phyloP scores from a whole-genome alignment of 2,888 invertebrate genomes.

The Drosophila nr. fundita region DNA sequence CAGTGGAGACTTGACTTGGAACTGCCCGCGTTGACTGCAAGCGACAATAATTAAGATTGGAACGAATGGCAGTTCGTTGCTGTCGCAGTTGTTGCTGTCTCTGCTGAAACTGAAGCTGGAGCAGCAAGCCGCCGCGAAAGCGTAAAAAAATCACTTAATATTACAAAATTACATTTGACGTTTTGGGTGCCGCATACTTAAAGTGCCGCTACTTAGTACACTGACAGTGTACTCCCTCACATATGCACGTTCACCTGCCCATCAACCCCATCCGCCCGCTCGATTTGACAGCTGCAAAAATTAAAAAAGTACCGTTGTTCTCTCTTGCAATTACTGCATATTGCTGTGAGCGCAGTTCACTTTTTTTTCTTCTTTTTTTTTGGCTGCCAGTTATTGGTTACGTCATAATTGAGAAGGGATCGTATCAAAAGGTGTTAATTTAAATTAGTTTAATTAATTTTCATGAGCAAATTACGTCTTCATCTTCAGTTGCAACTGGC shows the following conservation, averaged over 20 bases:
- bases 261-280: background rate
- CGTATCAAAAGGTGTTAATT: constrained; percentile 17
- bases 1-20: constrained; percentile 42
- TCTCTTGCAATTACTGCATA: constrained; percentile 35
- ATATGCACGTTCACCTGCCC: background rate
- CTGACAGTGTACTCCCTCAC: constrained; percentile 20
- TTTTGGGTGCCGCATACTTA: constrained; percentile 62
- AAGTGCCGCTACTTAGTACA: constrained; percentile 10
- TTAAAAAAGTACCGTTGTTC: constrained; percentile 47
- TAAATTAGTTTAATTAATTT: background rate
- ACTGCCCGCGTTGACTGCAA: constrained; percentile 35
- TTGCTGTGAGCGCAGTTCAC: background rate
- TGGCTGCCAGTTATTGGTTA: constrained; percentile 41
- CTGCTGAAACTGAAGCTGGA: constrained; percentile 23
- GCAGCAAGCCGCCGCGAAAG: constrained; percentile 61
- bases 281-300: constrained; percentile 49
- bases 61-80: constrained; percentile 54
- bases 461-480: background rate
- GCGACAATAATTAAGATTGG: constrained; percentile 78
- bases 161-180: constrained; percentile 60
- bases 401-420: constrained; percentile 28
- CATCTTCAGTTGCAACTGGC: background rate
- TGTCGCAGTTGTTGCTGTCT: constrained; percentile 3
- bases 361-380: constrained; percentile 2
- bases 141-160: constrained; percentile 75